Conservation (phyloP, 2,888 invertebrate species). For the Parnassius orleans region DNA sequence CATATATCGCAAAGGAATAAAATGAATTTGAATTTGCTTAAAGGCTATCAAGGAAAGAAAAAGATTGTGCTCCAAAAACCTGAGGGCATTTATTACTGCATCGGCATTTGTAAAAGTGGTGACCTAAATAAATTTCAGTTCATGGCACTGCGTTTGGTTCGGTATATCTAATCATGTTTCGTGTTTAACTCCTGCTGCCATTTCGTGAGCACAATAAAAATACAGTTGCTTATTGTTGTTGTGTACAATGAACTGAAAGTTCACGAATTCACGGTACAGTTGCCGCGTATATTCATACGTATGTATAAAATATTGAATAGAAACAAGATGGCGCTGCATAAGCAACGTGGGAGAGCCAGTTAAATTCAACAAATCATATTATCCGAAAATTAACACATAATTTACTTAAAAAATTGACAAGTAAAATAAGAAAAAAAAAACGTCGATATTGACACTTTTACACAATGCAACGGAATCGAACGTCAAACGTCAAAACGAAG, state of each 20-base stretch:
- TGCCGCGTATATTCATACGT: background rate
- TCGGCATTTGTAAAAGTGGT: background rate
- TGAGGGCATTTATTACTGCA: background rate
- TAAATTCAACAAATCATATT: too few relatives aligned
- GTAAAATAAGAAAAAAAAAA: too few relatives aligned
- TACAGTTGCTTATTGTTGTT: constrained; percentile 22
- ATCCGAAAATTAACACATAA: too few relatives aligned
- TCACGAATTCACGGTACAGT: constrained; percentile 25
- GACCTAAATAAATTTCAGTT: constrained; percentile 6
- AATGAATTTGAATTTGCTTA: too few relatives aligned
- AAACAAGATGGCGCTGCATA: background rate
- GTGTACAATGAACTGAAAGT: constrained; percentile 24
- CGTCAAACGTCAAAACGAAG: too few relatives aligned
- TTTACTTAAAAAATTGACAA: too few relatives aligned
- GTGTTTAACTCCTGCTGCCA: constrained; percentile 10
- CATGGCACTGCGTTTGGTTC: constrained; percentile 1
- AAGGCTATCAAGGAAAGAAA: too few relatives aligned
- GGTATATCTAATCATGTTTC: constrained; percentile 6
- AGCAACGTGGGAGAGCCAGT: constrained; percentile 8
- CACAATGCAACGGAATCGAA: too few relatives aligned
- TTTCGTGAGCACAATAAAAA: constrained; percentile 21
- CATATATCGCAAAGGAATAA: too few relatives aligned
- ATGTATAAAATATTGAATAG: background rate
- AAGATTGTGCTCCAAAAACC: background rate
- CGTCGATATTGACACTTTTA: too few relatives aligned